phyloP scores from a whole-genome alignment of 2,888 invertebrate species.

The Diploptera punctata region DNA sequence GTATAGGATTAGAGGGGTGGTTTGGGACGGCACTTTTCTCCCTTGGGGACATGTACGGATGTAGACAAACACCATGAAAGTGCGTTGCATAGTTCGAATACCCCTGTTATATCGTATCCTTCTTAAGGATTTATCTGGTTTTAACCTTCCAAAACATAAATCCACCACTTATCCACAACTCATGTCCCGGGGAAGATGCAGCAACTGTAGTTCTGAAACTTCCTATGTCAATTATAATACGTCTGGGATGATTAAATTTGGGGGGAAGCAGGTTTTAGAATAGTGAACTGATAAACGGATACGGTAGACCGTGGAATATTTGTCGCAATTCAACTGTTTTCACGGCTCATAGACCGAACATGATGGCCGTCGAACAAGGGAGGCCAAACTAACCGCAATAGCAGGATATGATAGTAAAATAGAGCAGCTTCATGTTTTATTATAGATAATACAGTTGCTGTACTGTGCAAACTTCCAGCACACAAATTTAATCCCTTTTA shows the following conservation, averaged over 20 bases:
- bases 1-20: no score
- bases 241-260: not conserved
- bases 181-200: no score
- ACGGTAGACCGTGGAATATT: not conserved
- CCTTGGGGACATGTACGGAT: no score
- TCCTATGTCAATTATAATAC: not conserved
- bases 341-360: slow-evolving; percentile 11
- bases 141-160: no score
- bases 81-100: no score
- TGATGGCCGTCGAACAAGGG: not conserved
- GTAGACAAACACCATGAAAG: no score
- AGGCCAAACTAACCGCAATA: not conserved
- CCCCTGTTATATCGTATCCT: no score
- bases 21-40: no score
- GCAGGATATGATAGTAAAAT: not conserved
- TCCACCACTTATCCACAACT: no score
- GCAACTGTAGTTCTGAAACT: no score
- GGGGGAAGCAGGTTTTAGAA: not conserved
- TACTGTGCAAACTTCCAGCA: not conserved
- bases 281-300: not conserved
- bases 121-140: no score
- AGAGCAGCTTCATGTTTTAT: not conserved
- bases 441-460: slow-evolving; percentile 4
- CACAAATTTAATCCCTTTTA: not conserved
- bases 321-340: slow-evolving; percentile 13